Base-by-base conservation (phyloP, 2,797 vertebrate genomes). In the Allobates femoralis region DNA sequence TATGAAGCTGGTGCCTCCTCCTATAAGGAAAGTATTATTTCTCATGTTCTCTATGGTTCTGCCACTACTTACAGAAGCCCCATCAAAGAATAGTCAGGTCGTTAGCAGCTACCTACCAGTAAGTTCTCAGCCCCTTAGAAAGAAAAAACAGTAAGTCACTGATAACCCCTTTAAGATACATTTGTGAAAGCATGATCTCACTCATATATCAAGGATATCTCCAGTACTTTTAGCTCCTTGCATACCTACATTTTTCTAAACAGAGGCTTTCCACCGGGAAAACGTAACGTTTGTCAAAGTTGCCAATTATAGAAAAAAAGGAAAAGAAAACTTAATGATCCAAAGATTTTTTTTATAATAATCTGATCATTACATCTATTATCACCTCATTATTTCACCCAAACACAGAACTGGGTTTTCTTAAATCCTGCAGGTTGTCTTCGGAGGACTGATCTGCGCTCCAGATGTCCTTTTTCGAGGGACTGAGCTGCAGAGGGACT, bases 401-500 rank as follows among this genome's bases (percentile, higher is more conserved):
- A 64, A 79, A 71, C 53, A 60, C 53, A 60, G 37, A 34, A 62
- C 66, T 28, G 66, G 46, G 26, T 87, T 77, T 78, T 64, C 37
- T 69, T 53, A 2, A 30, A 41, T 18, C 34, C 50, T 50, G 23
- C 81, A 87, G 86, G 86, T 79, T 41, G 1, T 60, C 53, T 62
- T 23, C 12, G 56, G 14, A 2, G 34, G 30, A 73, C 16, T 37
- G 28, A 79, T 86, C 77, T 80, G 84, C 15, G n/a, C 66, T 86
- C 84, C 84, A 86, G 84, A 81, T 86, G 84, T 80, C 26, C 34
- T 23, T 85, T 71, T 80, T 51, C 53, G 62, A 51, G 51, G 21
- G 73, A 83, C 32, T 69, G 28, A 30, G 69, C 46, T 50, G 79
- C 75, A 81, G n/a, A 86, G 66, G 64, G 79, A 83, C 66, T 84